A percentile compares a stretch with the other conserved stretches of the same genome.
phyloP scores from a whole-genome alignment of 2,888 invertebrate genomes.

The Macrophya annulata region DNA sequence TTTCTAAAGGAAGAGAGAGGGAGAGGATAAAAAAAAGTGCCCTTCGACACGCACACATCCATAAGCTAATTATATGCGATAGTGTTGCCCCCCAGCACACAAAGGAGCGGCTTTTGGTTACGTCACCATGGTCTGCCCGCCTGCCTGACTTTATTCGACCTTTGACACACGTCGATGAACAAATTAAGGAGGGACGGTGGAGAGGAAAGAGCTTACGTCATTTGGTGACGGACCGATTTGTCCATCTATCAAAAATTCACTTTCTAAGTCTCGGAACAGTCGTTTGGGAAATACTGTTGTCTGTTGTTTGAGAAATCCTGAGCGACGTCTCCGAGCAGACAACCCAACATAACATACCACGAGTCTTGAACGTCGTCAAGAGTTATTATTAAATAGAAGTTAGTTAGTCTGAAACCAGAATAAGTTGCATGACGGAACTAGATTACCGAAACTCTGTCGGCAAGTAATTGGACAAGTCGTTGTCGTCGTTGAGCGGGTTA shows the following conservation, averaged over 20 bases:
- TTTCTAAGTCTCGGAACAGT: neutral
- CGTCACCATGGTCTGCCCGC: constrained; percentile 3
- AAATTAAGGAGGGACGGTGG: neutral
- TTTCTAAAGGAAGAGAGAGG: neutral
- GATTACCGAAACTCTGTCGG: neutral
- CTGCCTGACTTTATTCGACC: constrained; percentile 20
- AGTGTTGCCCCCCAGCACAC: constrained; percentile 37
- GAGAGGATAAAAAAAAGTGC: neutral
- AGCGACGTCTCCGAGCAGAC: neutral
- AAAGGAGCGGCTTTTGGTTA: constrained; percentile 23
- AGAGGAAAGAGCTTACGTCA: constrained; percentile 4
- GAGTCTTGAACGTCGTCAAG: neutral
- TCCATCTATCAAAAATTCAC: neutral
- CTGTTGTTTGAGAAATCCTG: neutral
- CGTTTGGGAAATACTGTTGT: neutral
- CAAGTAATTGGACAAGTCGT: constrained; percentile 23
- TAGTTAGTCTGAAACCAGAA: neutral
- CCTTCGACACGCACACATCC: constrained; percentile 40
- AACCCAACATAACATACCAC: neutral
- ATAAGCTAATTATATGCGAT: constrained; percentile 28
- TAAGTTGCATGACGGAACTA: neutral
- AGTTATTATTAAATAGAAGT: neutral
- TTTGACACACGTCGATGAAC: constrained; percentile 47
- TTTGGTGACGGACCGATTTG: neutral
- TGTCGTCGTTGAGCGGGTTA: neutral